Evolutionary conservation across 2,113 vertebrate species (phyloP), one percentile per base, ranked within the genome.

Genomic region (Dunckerocampus dactyliophorus): DNA sequence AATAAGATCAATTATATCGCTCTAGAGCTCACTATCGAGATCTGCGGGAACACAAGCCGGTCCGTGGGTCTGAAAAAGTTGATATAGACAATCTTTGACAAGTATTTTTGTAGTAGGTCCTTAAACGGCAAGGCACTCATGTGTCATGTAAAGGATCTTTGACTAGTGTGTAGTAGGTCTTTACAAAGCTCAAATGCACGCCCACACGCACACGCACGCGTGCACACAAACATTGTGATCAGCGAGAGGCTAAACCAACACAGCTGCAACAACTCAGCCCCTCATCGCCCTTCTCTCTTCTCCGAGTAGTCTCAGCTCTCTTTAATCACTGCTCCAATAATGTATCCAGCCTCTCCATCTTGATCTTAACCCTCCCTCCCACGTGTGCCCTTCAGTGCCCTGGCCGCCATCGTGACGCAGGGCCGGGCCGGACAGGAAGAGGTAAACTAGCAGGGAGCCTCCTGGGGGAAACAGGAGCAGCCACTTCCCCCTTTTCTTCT

Each of bases 231-330:
- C 67, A 66, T 52, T 49, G 67, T 42, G 75, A 82, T 67, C 66
- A 53, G 67, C 13, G 67, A 78, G 68, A 62, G 72, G 75, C 77
- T 81, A 85, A 80, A 83, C 73, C 75, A 87, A 85, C 82, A 89
- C 85, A 89, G 87, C 87, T 87, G 84, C 77, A 84, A 54, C 62
- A 73, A 72, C 79, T 83, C 78, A 62, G 48, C 56, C 55, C 69
- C 28, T 63, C 51, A 21, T 67, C 20, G 8, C 58, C 71, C 28
- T 75, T 68, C 80, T 58, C 69, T 64, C 67, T 67, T 69, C 75
- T 47, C 49, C 69, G 55, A 58, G 54, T 54, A 51, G 14, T 70
- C 74, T 71, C 64, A 56, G 47, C 75, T 79, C 64, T 80, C 75
- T 74, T 78, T 68, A 76, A 67, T 70, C 78, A 68, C 51, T n/a